These are phyloP conservation scores for Aplysina aerophoba DNA, from an alignment of 37 sponge, comb jelly and placozoan species.

Conservation along the genomic window DNA sequence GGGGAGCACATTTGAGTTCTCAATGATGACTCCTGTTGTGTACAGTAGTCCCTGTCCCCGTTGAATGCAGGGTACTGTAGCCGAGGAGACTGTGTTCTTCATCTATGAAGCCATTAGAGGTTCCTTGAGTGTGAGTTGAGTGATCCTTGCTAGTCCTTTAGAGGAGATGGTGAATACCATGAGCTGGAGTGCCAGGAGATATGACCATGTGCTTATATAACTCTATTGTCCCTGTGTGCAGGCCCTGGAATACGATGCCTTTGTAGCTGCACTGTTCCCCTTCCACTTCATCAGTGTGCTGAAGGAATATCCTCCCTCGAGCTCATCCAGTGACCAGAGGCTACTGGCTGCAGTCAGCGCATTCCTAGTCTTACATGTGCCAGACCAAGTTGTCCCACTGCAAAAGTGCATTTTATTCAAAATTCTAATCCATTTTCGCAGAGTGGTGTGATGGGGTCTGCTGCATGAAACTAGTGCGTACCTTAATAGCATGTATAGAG, in stretches of 20 bases:
- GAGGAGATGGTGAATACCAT: too few species aligned
- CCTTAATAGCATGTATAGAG: too few species aligned
- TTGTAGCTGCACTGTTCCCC: constrained; percentile 43
- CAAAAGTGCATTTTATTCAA: too few species aligned
- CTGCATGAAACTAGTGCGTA: too few species aligned
- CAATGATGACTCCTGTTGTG: neutral
- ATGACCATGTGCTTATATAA: too few species aligned
- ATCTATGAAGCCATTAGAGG: constrained; percentile 52
- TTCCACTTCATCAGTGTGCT: constrained; percentile 13
- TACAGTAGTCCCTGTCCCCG: neutral
- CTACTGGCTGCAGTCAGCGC: constrained; percentile 38
- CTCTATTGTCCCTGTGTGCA: neutral
- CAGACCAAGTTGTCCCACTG: too few species aligned
- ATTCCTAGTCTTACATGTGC: too few species aligned
- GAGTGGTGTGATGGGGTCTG: too few species aligned
- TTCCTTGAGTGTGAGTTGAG: constrained; percentile 18
- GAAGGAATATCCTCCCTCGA: constrained; percentile 38
- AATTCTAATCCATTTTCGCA: too few species aligned
- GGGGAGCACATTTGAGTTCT: neutral
- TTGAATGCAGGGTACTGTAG: constrained; percentile 51
- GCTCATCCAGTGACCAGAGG: constrained; percentile 44
- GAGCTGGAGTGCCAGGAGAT: too few species aligned
- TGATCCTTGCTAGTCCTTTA: too few species aligned
- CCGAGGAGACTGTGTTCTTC: constrained; percentile 56
- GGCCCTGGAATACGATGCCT: constrained; percentile 35